Evolutionary conservation across 2,113 vertebrate species (phyloP).

Genomic region (Platanista minor): DNA sequence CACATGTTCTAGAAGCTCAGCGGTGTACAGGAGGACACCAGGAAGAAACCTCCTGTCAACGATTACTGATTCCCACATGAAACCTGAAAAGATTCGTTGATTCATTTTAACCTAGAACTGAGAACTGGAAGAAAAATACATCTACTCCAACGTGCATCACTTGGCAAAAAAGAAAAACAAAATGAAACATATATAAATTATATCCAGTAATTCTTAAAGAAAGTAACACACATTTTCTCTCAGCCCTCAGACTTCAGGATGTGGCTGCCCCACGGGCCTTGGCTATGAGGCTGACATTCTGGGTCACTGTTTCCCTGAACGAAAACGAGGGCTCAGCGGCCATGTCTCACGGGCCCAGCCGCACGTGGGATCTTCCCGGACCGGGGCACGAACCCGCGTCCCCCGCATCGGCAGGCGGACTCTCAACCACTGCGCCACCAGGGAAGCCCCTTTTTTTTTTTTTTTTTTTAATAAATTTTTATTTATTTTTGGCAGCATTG

Average conservation of each 20-base stretch:
- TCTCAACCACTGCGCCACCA: no score
- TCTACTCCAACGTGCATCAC: background rate
- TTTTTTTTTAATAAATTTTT: no score
- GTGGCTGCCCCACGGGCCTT: no score
- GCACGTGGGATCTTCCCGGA: no score
- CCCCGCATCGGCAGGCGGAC: no score
- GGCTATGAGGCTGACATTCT: background rate
- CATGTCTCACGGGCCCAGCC: no score
- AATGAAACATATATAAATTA: background rate
- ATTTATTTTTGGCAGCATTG: no score
- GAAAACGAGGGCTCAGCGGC: background rate
- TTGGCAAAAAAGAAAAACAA: background rate
- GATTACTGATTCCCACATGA: background rate
- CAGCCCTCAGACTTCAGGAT: no score
- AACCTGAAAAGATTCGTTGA: background rate
- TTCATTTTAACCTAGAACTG: background rate
- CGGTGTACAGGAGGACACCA: background rate
- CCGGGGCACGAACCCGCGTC: no score
- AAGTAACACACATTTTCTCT: background rate
- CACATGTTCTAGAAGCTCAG: background rate
- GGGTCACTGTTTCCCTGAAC: background rate
- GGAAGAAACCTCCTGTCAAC: background rate
- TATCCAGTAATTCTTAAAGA: background rate
- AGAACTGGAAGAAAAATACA: background rate
- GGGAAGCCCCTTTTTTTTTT: no score